phyloP scores from a whole-genome alignment of 2,888 invertebrate genomes.

The Plebejus melissa region DNA sequence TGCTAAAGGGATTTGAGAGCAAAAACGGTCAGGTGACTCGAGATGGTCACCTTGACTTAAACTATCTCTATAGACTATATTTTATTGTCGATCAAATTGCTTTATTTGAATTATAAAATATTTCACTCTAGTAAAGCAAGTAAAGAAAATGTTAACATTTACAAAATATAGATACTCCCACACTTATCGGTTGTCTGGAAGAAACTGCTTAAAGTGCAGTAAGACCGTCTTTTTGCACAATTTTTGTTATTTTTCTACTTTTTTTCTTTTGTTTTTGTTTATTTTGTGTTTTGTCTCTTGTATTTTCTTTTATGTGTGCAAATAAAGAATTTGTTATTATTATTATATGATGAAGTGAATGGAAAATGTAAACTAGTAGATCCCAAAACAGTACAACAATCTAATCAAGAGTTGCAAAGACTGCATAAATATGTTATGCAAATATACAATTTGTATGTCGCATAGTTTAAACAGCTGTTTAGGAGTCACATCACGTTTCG shows the following conservation, averaged over 20 bases:
- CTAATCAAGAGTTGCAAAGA: constrained; percentile 9
- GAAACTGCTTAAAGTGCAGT: too few species aligned
- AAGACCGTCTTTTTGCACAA: too few species aligned
- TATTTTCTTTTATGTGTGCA: too few species aligned
- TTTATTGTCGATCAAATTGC: background rate
- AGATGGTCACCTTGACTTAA: background rate
- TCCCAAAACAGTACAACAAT: background rate
- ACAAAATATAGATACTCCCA: background rate
- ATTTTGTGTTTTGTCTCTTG: too few species aligned
- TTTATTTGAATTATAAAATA: background rate
- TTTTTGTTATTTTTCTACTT: too few species aligned
- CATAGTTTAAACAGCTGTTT: constrained; percentile 20
- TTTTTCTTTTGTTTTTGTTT: too few species aligned
- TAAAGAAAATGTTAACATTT: background rate
- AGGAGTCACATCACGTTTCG: constrained; percentile 12
- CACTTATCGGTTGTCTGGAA: too few species aligned
- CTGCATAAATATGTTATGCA: constrained; percentile 12
- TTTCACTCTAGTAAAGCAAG: background rate
- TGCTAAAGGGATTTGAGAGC: background rate
- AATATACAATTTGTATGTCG: constrained; percentile 17
- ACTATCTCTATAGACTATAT: background rate
- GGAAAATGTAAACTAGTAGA: too few species aligned
- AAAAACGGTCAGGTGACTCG: background rate
- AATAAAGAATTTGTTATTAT: too few species aligned
- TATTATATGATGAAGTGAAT: too few species aligned